These are phyloP conservation scores for Periplaneta americana DNA, from an alignment of 1,140 invertebrate species.

Conservation along the genomic window DNA sequence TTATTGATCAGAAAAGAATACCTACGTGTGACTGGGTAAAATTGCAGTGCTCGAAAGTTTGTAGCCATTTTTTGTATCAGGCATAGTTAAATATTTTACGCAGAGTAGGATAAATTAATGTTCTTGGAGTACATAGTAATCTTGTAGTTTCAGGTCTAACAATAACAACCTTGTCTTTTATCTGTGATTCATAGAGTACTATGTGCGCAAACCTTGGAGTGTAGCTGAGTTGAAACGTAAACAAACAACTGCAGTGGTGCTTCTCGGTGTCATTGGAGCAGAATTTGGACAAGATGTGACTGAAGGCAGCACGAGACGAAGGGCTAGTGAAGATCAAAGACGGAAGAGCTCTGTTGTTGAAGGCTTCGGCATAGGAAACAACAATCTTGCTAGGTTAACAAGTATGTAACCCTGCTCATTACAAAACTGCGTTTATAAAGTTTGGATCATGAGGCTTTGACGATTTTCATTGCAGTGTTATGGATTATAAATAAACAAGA, in stretches of 20 bases:
- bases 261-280: conserved; percentile 94
- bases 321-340: conserved; percentile 43
- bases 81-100: no score
- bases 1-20: no score
- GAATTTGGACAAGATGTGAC: conserved; percentile 93
- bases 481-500: no score
- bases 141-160: no score
- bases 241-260: conserved; percentile 94
- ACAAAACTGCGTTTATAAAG: background rate
- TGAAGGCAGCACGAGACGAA: conserved; percentile 24
- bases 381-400: conserved; percentile 84
- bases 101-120: no score
- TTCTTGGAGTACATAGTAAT: no score
- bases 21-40: no score
- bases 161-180: no score
- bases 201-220: conserved; percentile 72
- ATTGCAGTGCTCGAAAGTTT: no score
- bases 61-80: no score
- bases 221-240: conserved; percentile 85
- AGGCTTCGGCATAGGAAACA: conserved; percentile 87
- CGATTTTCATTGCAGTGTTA: no score
- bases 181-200: conserved; percentile 34
- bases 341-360: conserved; percentile 81
- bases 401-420: conserved; percentile 45
- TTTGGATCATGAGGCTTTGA: no score